Evolutionary conservation across 2,888 invertebrate species (phyloP), one percentile per base, ranked within the genome.

Genomic region (Perizoma affinitatum): DNA sequence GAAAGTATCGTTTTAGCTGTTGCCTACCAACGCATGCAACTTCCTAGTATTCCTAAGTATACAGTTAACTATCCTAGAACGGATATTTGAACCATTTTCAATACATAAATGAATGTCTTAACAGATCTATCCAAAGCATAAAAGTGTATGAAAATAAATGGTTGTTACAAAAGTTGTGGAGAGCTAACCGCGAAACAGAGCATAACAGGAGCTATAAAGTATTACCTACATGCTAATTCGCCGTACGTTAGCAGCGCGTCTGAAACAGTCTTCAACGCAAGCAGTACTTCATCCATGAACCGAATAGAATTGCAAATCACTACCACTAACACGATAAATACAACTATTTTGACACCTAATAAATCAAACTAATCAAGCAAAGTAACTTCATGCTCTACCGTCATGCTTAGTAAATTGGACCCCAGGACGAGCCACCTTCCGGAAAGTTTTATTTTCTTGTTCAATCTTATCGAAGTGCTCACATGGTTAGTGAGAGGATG

Each of bases 221-320:
- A 89, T 86, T 87, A 88, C 86, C 87, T 83, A 84, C 90, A 91
- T 91, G 90, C 89, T 90, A 90, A 90, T 91, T 83, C 79, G 77
- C 83, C 86, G 85, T 79, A 78, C 82, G 79, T 86, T 75, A 70
- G 76, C 78, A 79, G 72, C 76, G 51, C 65, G 61, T 78, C 79
- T 83, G 78, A 83, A 83, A 88, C 82, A 82, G 86, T 86, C 80
- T 85, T 80, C 81, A 84, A 85, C 80, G 82, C 84, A 84, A 89
- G 86, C 86, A 79, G 75, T 72, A 74, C 78, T 81, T 86, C 86
- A 87, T 83, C 83, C 86, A 82, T 87, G 81, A 86, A 86, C 75
- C 70, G 71, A 67, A 74, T 78, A 75, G 76, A 80, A 80, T 80
- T 81, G 76, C 77, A 78, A 80, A 84, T 79, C 71, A 67, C 71